Evolutionary conservation across 2,888 invertebrate species (phyloP).

Genomic region (Spisula subtruncata): DNA sequence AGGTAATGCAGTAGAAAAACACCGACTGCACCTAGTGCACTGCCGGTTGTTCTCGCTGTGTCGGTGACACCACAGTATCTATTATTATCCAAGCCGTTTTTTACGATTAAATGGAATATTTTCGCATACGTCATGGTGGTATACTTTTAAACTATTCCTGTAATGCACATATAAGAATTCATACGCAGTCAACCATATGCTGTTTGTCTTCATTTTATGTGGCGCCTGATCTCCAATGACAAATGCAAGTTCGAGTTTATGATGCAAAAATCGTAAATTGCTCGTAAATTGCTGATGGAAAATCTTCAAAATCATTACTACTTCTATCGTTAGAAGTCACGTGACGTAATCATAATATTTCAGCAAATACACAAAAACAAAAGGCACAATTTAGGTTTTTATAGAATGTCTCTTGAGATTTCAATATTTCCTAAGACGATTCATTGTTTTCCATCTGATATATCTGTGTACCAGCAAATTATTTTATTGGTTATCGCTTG

Average conservation of each 20-base stretch:
- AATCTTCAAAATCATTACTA: neutral
- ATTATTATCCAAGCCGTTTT: no score
- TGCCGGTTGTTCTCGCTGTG: no score
- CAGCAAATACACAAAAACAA: neutral
- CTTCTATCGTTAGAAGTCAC: neutral
- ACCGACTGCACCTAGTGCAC: no score
- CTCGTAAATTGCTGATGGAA: neutral
- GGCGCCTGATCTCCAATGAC: no score
- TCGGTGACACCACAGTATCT: no score
- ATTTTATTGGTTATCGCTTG: neutral
- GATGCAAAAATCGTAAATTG: neutral
- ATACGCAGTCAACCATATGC: no score
- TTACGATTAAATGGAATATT: no score
- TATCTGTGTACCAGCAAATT: neutral
- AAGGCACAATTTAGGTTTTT: neutral
- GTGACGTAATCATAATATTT: neutral
- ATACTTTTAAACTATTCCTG: no score
- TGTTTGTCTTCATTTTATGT: no score
- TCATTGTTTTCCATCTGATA: neutral
- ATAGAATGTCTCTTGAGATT: neutral
- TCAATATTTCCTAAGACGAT: neutral
- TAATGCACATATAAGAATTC: no score
- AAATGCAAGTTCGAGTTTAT: neutral
- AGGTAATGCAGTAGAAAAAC: no score
- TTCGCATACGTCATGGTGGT: no score